phyloP scores from a whole-genome alignment of 2,113 vertebrate genomes.

The Leucoraja erinaceus region DNA sequence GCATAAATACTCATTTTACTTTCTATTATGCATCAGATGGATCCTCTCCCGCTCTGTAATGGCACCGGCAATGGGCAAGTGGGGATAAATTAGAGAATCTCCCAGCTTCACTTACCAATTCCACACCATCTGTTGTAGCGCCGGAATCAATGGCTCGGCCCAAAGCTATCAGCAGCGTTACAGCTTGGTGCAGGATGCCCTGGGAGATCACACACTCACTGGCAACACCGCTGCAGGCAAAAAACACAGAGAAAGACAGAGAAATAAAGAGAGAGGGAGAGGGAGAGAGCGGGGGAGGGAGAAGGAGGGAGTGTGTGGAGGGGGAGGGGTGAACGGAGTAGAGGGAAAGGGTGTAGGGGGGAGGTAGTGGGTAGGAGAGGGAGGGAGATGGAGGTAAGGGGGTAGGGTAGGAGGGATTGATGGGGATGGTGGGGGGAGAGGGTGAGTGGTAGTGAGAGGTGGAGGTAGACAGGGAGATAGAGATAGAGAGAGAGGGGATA shows the following conservation, averaged over 20 bases:
- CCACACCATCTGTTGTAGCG: conserved; percentile 57
- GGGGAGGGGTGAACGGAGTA: too few species aligned
- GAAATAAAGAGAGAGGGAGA: conserved; percentile 28
- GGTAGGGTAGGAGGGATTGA: background rate
- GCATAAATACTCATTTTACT: background rate
- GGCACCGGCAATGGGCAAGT: background rate
- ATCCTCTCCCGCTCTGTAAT: background rate
- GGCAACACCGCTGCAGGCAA: conserved; percentile 54
- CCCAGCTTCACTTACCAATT: conserved; percentile 66
- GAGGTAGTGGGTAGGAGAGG: too few species aligned
- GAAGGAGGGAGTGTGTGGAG: too few species aligned
- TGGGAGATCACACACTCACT: conserved; percentile 53
- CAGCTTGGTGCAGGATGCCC: conserved; percentile 61
- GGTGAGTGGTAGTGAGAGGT: too few species aligned
- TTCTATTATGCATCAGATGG: background rate
- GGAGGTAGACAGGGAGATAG: too few species aligned
- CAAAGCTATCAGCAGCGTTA: conserved; percentile 63
- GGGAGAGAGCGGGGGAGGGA: background rate
- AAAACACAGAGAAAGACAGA: conserved; percentile 22
- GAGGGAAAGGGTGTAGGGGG: too few species aligned
- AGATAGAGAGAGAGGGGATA: too few species aligned
- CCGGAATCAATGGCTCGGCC: conserved; percentile 58
- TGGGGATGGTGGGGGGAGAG: too few species aligned
- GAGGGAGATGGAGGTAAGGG: too few species aligned
- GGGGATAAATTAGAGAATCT: background rate